Conservation (phyloP, 2,113 vertebrate species). For the Tenrec ecaudatus region DNA sequence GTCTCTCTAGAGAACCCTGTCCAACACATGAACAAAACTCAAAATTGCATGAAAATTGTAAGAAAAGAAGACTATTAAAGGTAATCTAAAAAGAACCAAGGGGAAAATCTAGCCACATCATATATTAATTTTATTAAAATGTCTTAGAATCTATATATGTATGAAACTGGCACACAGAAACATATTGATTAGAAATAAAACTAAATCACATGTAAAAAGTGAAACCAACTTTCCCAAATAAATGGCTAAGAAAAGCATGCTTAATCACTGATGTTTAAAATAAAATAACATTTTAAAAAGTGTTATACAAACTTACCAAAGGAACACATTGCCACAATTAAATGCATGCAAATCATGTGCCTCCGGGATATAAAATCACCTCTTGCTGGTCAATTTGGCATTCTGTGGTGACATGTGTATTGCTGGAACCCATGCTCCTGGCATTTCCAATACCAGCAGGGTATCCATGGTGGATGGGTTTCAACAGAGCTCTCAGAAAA, state of each 20-base stretch:
- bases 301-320: background rate
- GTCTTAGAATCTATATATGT: background rate
- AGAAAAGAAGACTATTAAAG: background rate
- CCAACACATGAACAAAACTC: constrained; percentile 28
- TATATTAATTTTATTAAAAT: background rate
- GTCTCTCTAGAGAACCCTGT: no score
- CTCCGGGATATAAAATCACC: background rate
- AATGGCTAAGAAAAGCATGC: background rate
- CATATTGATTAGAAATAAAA: background rate
- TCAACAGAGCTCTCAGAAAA: background rate
- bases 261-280: background rate
- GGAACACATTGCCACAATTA: background rate
- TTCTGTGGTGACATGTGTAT: background rate
- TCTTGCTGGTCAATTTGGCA: background rate
- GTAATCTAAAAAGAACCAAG: background rate
- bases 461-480: background rate
- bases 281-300: background rate
- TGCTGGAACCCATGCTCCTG: background rate
- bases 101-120: background rate
- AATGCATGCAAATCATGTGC: background rate
- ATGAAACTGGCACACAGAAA: background rate
- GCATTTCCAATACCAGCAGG: background rate
- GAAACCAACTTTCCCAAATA: background rate
- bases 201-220: background rate
- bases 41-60: no score